Percentiles rank a stretch among this genome's conserved stretches.
Evolutionary conservation across 2,888 invertebrate genomes (phyloP).

Genomic region (Oscheius myriophilus): DNA sequence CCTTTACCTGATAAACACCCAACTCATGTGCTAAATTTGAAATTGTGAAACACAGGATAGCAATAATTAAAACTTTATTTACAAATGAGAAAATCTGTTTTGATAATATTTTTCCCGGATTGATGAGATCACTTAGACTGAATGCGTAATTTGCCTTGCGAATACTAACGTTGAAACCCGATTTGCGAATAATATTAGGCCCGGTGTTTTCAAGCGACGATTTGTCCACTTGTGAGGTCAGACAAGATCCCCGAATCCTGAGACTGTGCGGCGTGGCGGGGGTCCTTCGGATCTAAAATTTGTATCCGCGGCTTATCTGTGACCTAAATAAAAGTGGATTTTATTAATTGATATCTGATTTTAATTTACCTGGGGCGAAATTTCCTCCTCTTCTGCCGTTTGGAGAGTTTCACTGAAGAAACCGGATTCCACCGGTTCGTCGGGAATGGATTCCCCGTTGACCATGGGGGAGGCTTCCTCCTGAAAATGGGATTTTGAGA

Average conservation of each 20-base stretch:
- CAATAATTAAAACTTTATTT: too few species aligned
- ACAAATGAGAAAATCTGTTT: too few species aligned
- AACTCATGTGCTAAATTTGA: too few species aligned
- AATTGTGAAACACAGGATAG: too few species aligned
- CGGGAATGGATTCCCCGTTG: conserved; percentile 18
- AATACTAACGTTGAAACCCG: neutral
- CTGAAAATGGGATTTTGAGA: neutral
- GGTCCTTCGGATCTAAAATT: conserved; percentile 22
- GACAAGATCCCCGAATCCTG: conserved; percentile 18
- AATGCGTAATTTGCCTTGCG: too few species aligned
- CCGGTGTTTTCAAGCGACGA: conserved; percentile 15
- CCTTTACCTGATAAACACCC: too few species aligned
- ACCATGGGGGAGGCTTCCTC: conserved; percentile 9
- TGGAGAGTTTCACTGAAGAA: conserved; percentile 10
- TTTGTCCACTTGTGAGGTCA: conserved; percentile 6
- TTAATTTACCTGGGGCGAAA: too few species aligned
- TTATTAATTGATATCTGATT: too few species aligned
- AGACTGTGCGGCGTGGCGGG: conserved; percentile 16
- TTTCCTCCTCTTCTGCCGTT: conserved; percentile 10
- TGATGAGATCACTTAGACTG: too few species aligned
- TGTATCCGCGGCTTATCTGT: conserved; percentile 25
- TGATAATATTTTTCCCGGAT: too few species aligned
- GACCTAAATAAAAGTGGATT: too few species aligned
- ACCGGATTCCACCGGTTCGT: conserved; percentile 23
- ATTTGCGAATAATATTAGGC: neutral